phyloP scores from a whole-genome alignment of 2,888 invertebrate genomes.

The Leucophenga maculata region DNA sequence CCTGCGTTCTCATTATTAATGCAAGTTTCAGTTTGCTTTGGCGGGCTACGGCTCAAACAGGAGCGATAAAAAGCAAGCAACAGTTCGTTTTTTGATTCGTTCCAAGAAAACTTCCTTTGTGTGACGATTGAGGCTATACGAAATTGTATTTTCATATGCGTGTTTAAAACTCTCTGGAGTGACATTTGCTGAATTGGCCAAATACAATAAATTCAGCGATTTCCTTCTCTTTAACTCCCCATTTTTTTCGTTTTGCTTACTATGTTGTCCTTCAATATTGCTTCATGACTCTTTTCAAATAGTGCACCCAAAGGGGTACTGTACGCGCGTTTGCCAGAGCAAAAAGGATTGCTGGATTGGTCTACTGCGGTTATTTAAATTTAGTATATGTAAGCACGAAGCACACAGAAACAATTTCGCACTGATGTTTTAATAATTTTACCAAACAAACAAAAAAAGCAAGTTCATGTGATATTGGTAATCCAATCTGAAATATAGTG shows the following conservation, averaged over 20 bases:
- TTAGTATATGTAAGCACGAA: slow-evolving; percentile 1
- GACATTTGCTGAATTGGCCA: slow-evolving; percentile 70
- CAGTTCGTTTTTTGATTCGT: too few species aligned
- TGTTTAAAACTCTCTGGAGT: slow-evolving; percentile 68
- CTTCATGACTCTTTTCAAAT: slow-evolving; percentile 30
- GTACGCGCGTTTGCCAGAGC: slow-evolving; percentile 32
- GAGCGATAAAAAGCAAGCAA: neutral
- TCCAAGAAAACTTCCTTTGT: too few species aligned
- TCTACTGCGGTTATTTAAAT: slow-evolving; percentile 58
- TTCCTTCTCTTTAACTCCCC: slow-evolving; percentile 41
- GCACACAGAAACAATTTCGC: neutral
- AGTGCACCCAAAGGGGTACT: slow-evolving; percentile 37
- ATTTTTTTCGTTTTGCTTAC: slow-evolving; percentile 11
- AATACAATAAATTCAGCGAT: slow-evolving; percentile 67
- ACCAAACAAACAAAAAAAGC: too few species aligned
- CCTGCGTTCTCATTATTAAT: too few species aligned
- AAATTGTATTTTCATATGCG: slow-evolving; percentile 24
- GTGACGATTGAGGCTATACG: too few species aligned
- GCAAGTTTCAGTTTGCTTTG: too few species aligned
- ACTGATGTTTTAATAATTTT: slow-evolving; percentile 3
- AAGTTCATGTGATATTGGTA: too few species aligned
- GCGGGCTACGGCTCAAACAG: neutral
- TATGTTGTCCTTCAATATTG: slow-evolving; percentile 25
- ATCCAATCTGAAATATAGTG: too few species aligned
- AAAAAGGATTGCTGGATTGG: neutral